Percentiles rank a stretch among this genome's conserved stretches.
These are phyloP conservation scores for Microctenopoma stevenorrisi DNA, from an alignment of 2,797 vertebrate species.

Conservation along the genomic window DNA sequence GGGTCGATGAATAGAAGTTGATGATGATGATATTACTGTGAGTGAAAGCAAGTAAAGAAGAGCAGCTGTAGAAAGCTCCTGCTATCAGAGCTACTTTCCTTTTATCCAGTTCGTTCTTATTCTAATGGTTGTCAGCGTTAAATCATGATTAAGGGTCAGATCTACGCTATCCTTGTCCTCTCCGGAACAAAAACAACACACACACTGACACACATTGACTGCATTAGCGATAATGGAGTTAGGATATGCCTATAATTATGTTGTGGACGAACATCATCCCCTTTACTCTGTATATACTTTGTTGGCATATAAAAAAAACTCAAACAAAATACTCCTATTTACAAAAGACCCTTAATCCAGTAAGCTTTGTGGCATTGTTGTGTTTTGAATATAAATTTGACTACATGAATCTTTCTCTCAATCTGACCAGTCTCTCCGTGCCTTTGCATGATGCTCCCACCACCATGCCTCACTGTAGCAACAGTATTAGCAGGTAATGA, in stretches of 20 bases:
- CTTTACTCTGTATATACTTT: no score
- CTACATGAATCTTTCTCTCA: no score
- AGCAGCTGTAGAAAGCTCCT: conserved; percentile 15
- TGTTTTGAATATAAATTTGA: no score
- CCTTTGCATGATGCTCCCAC: background rate
- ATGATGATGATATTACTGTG: conserved; percentile 1
- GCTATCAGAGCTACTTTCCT: conserved; percentile 13
- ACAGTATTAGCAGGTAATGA: background rate
- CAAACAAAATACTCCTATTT: no score
- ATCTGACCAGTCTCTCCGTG: no score
- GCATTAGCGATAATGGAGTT: conserved; percentile 43
- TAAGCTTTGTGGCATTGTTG: no score
- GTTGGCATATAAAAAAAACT: no score
- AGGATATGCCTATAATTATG: conserved; percentile 47
- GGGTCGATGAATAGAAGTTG: conserved; percentile 16
- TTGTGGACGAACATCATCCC: background rate
- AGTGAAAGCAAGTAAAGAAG: background rate
- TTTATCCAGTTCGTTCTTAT: conserved; percentile 26
- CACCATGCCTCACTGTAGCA: background rate
- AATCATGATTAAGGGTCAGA: conserved; percentile 37
- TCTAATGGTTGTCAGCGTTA: conserved; percentile 27
- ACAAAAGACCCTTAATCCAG: no score
- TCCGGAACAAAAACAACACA: conserved; percentile 3
- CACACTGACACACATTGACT: background rate
- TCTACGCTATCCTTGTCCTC: conserved; percentile 8